These are phyloP conservation scores for Dreissena rostriformis DNA, from an alignment of 1,140 invertebrate species.

Conservation along the genomic window DNA sequence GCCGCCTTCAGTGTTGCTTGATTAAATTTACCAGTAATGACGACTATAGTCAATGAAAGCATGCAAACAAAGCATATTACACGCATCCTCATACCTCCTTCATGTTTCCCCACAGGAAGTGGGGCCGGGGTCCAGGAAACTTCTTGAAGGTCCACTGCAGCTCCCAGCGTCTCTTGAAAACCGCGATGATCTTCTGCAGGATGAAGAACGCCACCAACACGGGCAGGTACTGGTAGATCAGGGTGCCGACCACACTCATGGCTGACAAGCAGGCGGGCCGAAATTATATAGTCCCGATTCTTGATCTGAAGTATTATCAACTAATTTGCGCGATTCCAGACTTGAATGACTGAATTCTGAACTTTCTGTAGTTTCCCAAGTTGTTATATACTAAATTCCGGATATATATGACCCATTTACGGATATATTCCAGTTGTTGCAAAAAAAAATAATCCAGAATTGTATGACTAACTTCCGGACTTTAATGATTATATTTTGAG, in stretches of 20 bases:
- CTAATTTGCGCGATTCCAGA: too few species aligned
- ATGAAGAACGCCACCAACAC: constrained; percentile 39
- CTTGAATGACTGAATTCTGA: too few species aligned
- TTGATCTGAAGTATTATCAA: too few species aligned
- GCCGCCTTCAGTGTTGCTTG: background rate
- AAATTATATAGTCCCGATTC: too few species aligned
- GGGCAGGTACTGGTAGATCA: constrained; percentile 38
- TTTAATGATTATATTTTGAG: too few species aligned
- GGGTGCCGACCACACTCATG: constrained; percentile 12
- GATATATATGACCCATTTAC: too few species aligned
- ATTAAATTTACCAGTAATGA: background rate
- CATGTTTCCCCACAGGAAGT: constrained; percentile 62
- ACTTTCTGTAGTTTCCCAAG: too few species aligned
- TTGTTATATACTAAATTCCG: too few species aligned
- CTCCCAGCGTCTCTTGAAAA: constrained; percentile 43
- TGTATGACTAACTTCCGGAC: too few species aligned
- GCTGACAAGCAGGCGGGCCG: background rate
- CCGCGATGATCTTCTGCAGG: constrained; percentile 45
- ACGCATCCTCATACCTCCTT: constrained; percentile 50
- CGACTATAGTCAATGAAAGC: background rate
- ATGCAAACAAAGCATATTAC: background rate
- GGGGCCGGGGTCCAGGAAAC: constrained; percentile 61
- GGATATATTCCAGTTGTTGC: too few species aligned
- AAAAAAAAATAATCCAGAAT: too few species aligned
- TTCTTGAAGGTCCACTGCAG: constrained; percentile 52